Conservation (phyloP, 1,140 invertebrate species). For the Pantala flavescens region DNA sequence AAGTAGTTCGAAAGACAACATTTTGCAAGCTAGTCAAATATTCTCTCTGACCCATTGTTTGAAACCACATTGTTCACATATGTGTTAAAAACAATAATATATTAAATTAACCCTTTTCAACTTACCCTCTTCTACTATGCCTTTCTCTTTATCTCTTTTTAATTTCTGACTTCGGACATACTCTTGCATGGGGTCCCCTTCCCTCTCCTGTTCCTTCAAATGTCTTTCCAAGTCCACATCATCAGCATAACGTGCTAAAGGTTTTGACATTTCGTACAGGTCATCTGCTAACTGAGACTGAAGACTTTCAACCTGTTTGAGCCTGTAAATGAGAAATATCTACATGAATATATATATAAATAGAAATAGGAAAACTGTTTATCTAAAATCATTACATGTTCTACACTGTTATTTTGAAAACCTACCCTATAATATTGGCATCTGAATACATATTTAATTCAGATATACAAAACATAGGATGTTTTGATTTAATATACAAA, state of each 20-base stretch:
- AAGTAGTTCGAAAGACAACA: too few species aligned
- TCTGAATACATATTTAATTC: too few species aligned
- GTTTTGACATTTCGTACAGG: slow-evolving; percentile 78
- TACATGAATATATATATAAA: slow-evolving; percentile 12
- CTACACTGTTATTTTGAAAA: too few species aligned
- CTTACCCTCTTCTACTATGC: slow-evolving; percentile 22
- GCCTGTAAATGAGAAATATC: slow-evolving; percentile 31
- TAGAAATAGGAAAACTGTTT: slow-evolving; percentile 17
- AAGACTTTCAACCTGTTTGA: slow-evolving; percentile 69
- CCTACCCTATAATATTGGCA: too few species aligned
- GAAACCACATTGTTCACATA: too few species aligned
- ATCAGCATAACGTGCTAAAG: slow-evolving; percentile 76
- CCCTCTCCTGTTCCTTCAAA: slow-evolving; percentile 62
- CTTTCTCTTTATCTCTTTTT: slow-evolving; percentile 35
- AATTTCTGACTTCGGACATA: slow-evolving; percentile 69
- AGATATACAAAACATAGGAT: too few species aligned
- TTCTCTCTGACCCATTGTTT: too few species aligned
- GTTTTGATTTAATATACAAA: too few species aligned
- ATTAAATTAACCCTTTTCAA: too few species aligned
- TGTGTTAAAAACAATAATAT: too few species aligned
- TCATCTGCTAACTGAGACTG: slow-evolving; percentile 54
- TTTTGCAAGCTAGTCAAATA: too few species aligned
- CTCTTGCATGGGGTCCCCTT: slow-evolving; percentile 86
- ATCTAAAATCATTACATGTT: slow-evolving; percentile 12
- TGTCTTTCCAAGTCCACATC: slow-evolving; percentile 77